Conservation (phyloP, 2,888 invertebrate species). For the Oasisia sp. region DNA sequence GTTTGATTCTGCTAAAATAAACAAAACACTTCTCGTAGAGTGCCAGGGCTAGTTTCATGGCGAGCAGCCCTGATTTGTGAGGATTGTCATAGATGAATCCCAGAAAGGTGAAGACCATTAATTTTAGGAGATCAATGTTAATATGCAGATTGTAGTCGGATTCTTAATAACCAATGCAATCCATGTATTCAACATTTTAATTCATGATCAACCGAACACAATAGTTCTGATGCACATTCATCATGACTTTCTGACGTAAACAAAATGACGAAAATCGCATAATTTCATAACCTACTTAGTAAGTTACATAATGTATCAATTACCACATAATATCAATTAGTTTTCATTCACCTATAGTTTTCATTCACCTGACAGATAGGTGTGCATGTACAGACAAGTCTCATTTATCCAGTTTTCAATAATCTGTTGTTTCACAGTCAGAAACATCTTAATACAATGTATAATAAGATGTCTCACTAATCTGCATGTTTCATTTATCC, state of each 20-base stretch:
- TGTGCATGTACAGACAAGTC: too few species aligned
- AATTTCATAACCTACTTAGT: background rate
- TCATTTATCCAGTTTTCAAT: too few species aligned
- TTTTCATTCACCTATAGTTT: background rate
- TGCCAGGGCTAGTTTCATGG: too few species aligned
- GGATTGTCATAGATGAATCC: too few species aligned
- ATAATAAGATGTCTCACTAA: background rate
- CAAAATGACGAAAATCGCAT: background rate
- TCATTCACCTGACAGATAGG: background rate
- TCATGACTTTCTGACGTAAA: background rate
- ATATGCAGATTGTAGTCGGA: too few species aligned
- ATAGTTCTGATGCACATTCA: background rate
- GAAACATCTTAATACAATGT: background rate
- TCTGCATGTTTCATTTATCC: too few species aligned
- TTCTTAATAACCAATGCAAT: background rate
- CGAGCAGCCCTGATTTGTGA: too few species aligned
- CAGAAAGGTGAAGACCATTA: too few species aligned
- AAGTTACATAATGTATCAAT: background rate
- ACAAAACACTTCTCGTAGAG: too few species aligned
- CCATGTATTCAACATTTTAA: slow-evolving; percentile 13
- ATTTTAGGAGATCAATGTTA: too few species aligned
- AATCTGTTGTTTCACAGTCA: too few species aligned
- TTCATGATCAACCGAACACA: background rate
- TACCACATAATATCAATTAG: background rate
- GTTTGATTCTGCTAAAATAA: too few species aligned